Evolutionary conservation across 2,113 vertebrate genomes (phyloP), one percentile per base, ranked within the genome.

Genomic region (Recurvirostra avosetta): DNA sequence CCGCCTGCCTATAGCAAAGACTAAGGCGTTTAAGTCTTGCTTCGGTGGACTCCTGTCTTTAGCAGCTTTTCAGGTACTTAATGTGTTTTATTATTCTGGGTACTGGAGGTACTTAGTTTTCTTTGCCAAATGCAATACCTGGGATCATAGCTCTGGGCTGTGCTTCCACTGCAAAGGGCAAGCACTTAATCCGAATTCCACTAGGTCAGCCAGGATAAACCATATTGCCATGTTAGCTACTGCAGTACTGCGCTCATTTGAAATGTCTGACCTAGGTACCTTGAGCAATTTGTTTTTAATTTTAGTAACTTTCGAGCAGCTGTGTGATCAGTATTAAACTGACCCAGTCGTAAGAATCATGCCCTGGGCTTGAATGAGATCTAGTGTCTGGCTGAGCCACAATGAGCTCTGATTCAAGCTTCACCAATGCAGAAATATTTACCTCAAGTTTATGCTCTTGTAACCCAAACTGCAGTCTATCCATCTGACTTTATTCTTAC

Each of bases 251-350:
- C 11, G 40, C 11, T 30, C 65, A 18, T 41, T 83, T 73, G 43
- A 93, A 88, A 86, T 61, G 62, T 68, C 38, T 92, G 34, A 73
- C 41, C 15, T 58, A 34, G 16, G 25, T 75, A 90, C 41, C 14
- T 79, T 45, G 25, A 74, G 16, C 68, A 80, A 85, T 74, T 74
- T 75, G 6, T 3, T 80, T 93, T 94, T 88, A 87, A 82, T 82
- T 89, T 43, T 29, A 67, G 16, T 36, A 74, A 29, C 25, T 71
- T 82, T 65, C 80, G 68, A 92, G 40, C 15, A 71, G 18, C 12
- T 86, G 21, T 75, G 12, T 87, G n/a, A 59, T 32, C 20, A 78
- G 40, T 65, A 75, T 59, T 88, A 85, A 75, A 72, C 27, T 6
- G 36, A 71, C 9, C 1, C 1, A 80, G 11, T n/a, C 8, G 16